Evolutionary conservation across 2,797 vertebrate species (phyloP), one percentile per base, ranked within the genome.

Genomic region (Phaenicophaeus curvirostris): DNA sequence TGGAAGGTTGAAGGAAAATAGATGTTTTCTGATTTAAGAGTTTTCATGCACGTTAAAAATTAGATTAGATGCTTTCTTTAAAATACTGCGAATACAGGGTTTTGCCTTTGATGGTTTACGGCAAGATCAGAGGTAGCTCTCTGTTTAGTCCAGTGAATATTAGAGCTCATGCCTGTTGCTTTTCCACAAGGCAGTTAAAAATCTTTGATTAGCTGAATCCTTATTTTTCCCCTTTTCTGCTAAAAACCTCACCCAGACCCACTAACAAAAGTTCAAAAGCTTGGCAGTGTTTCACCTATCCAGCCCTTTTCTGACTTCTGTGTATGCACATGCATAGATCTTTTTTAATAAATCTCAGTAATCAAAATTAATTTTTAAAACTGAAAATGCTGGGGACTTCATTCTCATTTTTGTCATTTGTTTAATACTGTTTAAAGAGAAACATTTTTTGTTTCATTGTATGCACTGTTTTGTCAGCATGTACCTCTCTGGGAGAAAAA

Each of bases 361-460:
- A 19, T 35, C 79, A 74, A 88, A 96, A 96, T 92, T 90, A 93
- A 58, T 97, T 85, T 97, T 96, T 92, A 87, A 85, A 95, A 96
- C 66, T 71, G 93, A 96, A 97, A 96, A 65, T 97, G 83, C 97
- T 98, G 97, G 97, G 96, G 94, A 97, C 92, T 97, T 97, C 98
- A 98, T 98, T 97, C 98, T 98, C 98, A 98, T 98, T 98, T 97
- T 98, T 98, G 98, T 98, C 98, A 98, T 98, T 98, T 99, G 98
- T 98, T 98, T 96, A 97, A 97, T 95, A 96, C 95, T 81, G 89
- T 96, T 83, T 30, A 93, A 93, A 96, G 92, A 96, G 89, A 94
- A 88, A 85, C 97, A 85, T 96, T 97, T 97, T 97, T 97, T 97
- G 92, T 98, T 95, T 96, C 96, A 90, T 94, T 98, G 96, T 98